These are phyloP conservation scores for Dromius quadrimaculatus DNA, from an alignment of 2,888 invertebrate species.

Conservation along the genomic window DNA sequence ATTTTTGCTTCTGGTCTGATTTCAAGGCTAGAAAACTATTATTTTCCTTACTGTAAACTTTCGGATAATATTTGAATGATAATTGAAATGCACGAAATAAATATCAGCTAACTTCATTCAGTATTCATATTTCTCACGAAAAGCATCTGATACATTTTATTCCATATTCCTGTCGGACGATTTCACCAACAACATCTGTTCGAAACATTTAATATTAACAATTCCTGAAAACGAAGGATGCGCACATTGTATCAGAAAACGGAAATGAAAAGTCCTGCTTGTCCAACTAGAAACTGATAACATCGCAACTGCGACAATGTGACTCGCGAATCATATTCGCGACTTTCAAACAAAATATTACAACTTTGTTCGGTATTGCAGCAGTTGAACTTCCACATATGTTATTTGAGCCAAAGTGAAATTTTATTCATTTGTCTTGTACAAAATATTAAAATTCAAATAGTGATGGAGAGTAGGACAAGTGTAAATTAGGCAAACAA, in stretches of 20 bases:
- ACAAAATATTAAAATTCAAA: too few relatives aligned
- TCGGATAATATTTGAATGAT: too few relatives aligned
- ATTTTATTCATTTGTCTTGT: neutral
- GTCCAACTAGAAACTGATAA: constrained; percentile 43
- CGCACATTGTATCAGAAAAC: constrained; percentile 45
- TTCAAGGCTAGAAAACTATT: too few relatives aligned
- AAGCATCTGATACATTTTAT: too few relatives aligned
- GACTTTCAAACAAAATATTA: neutral
- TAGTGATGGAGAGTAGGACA: too few relatives aligned
- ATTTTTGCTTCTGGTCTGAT: too few relatives aligned
- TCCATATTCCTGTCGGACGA: too few relatives aligned
- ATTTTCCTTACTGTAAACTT: too few relatives aligned
- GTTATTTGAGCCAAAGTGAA: neutral
- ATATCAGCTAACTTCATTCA: too few relatives aligned
- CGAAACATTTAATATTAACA: constrained; percentile 35
- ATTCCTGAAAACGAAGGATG: constrained; percentile 32
- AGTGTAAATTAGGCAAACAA: too few relatives aligned
- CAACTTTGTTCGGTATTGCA: neutral
- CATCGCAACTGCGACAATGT: constrained; percentile 7
- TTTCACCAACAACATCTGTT: constrained; percentile 8
- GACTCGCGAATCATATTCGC: neutral
- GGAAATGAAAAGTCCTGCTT: constrained; percentile 48
- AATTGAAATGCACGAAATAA: too few relatives aligned
- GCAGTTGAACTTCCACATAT: neutral
- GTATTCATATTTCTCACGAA: too few relatives aligned